phyloP scores from a whole-genome alignment of 2,797 vertebrate genomes.

The Discoglossus pictus region DNA sequence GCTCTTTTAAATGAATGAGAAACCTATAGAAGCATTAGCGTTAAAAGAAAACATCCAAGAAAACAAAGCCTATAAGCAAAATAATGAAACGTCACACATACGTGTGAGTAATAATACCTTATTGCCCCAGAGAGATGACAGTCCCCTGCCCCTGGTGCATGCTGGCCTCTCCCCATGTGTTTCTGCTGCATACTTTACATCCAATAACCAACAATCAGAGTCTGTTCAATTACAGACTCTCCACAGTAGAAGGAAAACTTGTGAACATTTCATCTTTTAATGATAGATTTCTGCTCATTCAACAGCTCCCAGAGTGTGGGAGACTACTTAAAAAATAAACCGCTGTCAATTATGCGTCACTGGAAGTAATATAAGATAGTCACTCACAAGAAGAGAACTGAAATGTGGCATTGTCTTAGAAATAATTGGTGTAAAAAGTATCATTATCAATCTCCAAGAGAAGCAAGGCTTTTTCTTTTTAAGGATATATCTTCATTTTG shows the following conservation, averaged over 20 bases:
- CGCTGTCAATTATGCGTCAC: not conserved
- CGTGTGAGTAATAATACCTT: slow-evolving; percentile 4
- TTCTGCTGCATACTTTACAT: slow-evolving; percentile 18
- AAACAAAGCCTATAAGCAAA: slow-evolving; percentile 17
- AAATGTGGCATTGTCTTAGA: no score
- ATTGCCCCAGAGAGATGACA: slow-evolving; percentile 20
- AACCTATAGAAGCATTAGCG: no score
- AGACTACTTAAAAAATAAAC: not conserved
- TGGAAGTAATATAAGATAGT: not conserved
- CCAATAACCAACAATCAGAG: slow-evolving; percentile 9
- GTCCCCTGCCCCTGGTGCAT: not conserved
- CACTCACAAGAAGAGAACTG: no score
- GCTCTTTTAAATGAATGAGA: no score
- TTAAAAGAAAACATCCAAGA: slow-evolving; percentile 18
- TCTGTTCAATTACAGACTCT: not conserved
- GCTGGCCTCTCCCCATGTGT: slow-evolving; percentile 5
- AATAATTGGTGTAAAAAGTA: no score
- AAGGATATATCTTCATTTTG: no score
- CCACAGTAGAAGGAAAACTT: not conserved
- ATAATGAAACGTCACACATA: slow-evolving; percentile 18
- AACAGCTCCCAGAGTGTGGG: not conserved
- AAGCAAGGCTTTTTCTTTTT: no score
- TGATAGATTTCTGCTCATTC: slow-evolving; percentile 4
- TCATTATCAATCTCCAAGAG: no score
- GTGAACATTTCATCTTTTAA: slow-evolving; percentile 11